Percentiles rank a stretch among this genome's conserved stretches.
Evolutionary conservation across 2,797 vertebrate genomes (phyloP).

Genomic region (Chelonia mydas): DNA sequence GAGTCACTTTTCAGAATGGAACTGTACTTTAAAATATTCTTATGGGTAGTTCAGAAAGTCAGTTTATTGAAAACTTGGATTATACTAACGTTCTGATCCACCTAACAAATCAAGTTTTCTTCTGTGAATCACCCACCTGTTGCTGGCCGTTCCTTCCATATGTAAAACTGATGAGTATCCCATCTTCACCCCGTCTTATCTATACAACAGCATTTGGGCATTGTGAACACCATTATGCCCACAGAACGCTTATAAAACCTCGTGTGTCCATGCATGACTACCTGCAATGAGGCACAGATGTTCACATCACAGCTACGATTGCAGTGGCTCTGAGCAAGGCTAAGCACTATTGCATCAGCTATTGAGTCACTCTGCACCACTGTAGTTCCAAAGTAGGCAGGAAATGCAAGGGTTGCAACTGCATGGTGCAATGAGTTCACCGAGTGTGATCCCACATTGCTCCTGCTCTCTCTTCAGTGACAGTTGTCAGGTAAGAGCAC

Average conservation of each 20-base stretch:
- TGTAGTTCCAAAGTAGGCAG: not conserved
- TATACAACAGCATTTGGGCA: not conserved
- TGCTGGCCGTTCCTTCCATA: not conserved
- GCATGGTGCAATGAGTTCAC: not conserved
- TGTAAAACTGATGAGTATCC: not conserved
- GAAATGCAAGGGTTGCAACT: not conserved
- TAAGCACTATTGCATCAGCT: not conserved
- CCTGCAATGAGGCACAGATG: not conserved
- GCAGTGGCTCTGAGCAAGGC: not conserved
- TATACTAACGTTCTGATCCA: not conserved
- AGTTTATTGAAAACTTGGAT: not conserved
- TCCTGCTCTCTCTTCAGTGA: accelerated
- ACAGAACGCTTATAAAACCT: not conserved
- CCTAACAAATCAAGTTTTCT: not conserved
- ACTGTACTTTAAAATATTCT: not conserved
- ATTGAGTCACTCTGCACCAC: not conserved
- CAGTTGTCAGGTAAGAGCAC: not conserved
- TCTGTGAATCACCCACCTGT: not conserved
- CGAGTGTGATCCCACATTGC: not conserved
- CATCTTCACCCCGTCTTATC: not conserved
- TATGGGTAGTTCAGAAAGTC: not conserved
- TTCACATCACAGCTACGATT: not conserved
- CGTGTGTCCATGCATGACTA: not conserved
- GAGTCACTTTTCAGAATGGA: not conserved
- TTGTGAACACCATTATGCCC: not conserved